Percentiles rank a stretch among this genome's conserved stretches.
These are phyloP conservation scores for Branchinecta sandiegonensis DNA, from an alignment of 2,888 invertebrate species.

Conservation along the genomic window DNA sequence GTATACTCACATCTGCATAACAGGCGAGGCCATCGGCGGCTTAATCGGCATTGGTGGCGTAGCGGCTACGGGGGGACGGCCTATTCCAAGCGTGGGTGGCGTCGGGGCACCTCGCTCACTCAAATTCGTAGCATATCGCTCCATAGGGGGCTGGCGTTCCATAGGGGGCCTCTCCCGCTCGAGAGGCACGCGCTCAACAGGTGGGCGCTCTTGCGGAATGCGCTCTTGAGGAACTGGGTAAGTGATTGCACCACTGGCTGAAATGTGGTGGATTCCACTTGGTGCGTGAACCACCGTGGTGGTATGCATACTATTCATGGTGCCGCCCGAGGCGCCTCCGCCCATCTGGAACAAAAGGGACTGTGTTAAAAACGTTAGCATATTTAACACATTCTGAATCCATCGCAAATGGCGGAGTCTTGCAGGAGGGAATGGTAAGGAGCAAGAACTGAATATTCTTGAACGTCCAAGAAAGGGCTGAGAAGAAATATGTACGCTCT, in stretches of 20 bases:
- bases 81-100: slow-evolving; percentile 28
- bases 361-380: neutral
- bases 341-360: slow-evolving; percentile 16
- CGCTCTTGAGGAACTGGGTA: slow-evolving; percentile 17
- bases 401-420: no score
- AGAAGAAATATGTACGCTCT: no score
- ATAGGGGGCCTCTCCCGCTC: slow-evolving; percentile 9
- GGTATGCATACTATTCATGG: slow-evolving; percentile 24
- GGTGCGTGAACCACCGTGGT: slow-evolving; percentile 32
- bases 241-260: slow-evolving; percentile 18
- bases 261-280: slow-evolving; percentile 24
- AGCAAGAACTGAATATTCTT: no score
- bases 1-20: neutral
- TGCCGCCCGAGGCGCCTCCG: slow-evolving; percentile 9
- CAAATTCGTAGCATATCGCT: slow-evolving; percentile 26
- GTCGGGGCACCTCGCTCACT: slow-evolving; percentile 28
- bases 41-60: slow-evolving; percentile 24
- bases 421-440: no score
- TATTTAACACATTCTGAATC: no score
- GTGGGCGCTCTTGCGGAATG: slow-evolving; percentile 15
- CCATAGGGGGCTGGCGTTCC: neutral
- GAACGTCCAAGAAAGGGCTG: no score
- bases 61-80: slow-evolving; percentile 23
- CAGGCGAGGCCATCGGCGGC: slow-evolving; percentile 19
- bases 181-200: slow-evolving; percentile 2